These are phyloP conservation scores for Polietes domitor DNA, from an alignment of 2,888 invertebrate genomes.

Conservation along the genomic window DNA sequence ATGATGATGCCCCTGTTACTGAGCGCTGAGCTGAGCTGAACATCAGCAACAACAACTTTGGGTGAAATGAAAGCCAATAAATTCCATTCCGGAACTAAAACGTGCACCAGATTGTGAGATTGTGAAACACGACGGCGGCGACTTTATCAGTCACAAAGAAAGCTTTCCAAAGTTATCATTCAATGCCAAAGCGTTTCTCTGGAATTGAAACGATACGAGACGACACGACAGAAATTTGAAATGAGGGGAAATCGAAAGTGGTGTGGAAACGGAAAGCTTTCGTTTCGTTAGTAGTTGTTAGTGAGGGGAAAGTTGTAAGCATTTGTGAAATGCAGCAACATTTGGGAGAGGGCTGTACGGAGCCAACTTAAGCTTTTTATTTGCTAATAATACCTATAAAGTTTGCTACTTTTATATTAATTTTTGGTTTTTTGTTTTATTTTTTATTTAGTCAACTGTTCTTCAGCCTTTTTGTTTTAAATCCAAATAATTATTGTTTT, in stretches of 20 bases:
- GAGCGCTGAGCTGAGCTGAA: background rate
- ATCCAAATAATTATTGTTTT: too few species aligned
- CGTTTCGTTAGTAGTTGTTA: background rate
- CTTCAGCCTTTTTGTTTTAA: too few species aligned
- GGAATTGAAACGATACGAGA: background rate
- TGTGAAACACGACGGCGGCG: background rate
- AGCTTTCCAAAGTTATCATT: constrained; percentile 18
- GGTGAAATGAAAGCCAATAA: background rate
- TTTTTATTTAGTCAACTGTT: too few species aligned
- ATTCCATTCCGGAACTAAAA: background rate
- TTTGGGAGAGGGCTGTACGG: too few species aligned
- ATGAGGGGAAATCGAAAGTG: background rate
- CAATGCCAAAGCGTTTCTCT: constrained; percentile 3
- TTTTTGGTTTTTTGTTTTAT: too few species aligned
- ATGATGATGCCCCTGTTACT: background rate
- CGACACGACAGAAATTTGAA: constrained; percentile 21
- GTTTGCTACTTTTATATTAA: too few species aligned
- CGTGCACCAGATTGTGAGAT: background rate
- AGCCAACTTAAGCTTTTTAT: too few species aligned
- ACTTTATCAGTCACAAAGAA: background rate
- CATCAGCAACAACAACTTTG: constrained; percentile 10
- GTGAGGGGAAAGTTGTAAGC: background rate
- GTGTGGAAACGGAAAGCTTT: constrained; percentile 32
- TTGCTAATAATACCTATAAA: too few species aligned
- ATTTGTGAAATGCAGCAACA: too few species aligned